These are phyloP conservation scores for Himalopsyche japonica DNA, from an alignment of 2,888 invertebrate genomes.

Conservation along the genomic window DNA sequence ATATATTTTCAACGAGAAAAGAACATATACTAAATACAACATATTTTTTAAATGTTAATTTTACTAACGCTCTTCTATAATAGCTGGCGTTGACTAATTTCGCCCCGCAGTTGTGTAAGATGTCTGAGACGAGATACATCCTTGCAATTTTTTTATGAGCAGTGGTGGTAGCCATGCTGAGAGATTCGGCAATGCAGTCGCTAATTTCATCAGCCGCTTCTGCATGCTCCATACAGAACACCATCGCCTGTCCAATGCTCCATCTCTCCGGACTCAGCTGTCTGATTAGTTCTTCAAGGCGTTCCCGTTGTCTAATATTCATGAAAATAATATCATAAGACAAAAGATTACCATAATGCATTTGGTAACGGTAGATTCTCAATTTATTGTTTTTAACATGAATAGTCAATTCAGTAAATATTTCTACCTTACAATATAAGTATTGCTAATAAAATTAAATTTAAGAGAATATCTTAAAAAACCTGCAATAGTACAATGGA, in stretches of 20 bases:
- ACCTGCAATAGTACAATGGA: no score
- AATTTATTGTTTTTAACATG: no score
- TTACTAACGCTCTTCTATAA: conserved; percentile 75
- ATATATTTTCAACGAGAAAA: no score
- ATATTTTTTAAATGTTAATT: not conserved
- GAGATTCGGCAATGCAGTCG: conserved; percentile 85
- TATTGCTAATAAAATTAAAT: no score
- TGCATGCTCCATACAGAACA: conserved; percentile 98
- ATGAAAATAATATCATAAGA: not conserved
- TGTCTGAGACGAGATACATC: conserved; percentile 93
- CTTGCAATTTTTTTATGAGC: conserved; percentile 89
- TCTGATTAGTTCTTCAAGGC: conserved; percentile 88
- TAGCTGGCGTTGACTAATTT: conserved; percentile 96
- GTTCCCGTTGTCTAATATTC: conserved; percentile 78
- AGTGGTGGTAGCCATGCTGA: conserved; percentile 75
- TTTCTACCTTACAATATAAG: no score
- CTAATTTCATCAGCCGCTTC: conserved; percentile 97
- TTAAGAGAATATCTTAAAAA: no score
- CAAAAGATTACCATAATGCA: not conserved
- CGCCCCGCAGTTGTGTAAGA: conserved; percentile 94
- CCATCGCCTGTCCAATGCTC: conserved; percentile 94
- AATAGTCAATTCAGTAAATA: no score
- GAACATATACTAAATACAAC: no score
- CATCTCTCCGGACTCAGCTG: conserved; percentile 78
- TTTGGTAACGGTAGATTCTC: no score